Conservation (phyloP, 2,113 vertebrate species). For the Mola mola region DNA sequence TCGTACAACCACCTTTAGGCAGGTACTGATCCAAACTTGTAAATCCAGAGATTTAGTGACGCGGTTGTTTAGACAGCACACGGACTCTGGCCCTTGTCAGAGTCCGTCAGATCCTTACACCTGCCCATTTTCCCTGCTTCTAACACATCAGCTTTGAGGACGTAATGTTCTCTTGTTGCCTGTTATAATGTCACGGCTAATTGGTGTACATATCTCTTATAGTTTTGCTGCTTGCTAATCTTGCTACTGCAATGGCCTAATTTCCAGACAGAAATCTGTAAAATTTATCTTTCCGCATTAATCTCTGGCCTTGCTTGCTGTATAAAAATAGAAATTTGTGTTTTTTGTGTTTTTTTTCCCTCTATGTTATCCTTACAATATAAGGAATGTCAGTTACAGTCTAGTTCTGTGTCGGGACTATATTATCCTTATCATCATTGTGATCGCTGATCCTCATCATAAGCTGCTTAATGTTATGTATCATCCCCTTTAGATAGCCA, state of each 20-base stretch:
- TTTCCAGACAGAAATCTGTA: slow-evolving; percentile 5
- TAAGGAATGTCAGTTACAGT: slow-evolving; percentile 33
- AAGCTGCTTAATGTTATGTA: slow-evolving; percentile 67
- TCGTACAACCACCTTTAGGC: no score
- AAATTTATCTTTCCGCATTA: slow-evolving; percentile 9
- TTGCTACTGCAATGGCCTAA: slow-evolving; percentile 12
- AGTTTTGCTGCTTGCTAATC: no score
- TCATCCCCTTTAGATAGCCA: slow-evolving; percentile 50
- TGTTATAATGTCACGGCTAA: no score
- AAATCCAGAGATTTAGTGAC: no score
- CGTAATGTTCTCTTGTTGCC: no score
- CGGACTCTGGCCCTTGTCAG: no score
- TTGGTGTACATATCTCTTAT: no score
- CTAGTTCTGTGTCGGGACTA: slow-evolving; percentile 30
- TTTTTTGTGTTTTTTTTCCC: slow-evolving; percentile 3
- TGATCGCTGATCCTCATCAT: slow-evolving; percentile 45
- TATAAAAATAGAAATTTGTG: slow-evolving; percentile 24
- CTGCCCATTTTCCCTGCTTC: no score
- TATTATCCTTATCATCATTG: slow-evolving; percentile 45
- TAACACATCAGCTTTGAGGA: no score
- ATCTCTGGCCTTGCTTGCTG: slow-evolving; percentile 7
- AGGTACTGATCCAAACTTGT: no score
- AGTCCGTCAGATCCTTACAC: no score
- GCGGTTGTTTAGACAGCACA: no score
- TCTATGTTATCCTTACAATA: slow-evolving; percentile 25